phyloP scores from a whole-genome alignment of 2,113 vertebrate genomes.

The Galemys pyrenaicus region DNA sequence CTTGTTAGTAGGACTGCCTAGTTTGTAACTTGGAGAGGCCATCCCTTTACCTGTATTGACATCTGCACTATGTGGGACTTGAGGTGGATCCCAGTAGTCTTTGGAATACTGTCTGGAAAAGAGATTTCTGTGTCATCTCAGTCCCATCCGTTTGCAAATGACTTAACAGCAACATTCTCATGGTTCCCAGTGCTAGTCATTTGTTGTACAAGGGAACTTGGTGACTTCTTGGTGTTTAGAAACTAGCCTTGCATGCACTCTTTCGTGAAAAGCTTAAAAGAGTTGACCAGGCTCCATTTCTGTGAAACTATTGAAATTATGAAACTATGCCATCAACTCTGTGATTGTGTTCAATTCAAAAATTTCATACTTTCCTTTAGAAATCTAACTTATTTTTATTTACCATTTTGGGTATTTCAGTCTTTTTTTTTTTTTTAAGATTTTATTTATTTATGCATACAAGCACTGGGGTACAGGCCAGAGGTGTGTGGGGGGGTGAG shows the following conservation, averaged over 20 bases:
- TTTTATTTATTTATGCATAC: too few species aligned
- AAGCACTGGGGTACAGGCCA: too few species aligned
- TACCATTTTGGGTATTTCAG: not conserved
- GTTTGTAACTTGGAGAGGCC: not conserved
- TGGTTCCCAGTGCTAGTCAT: not conserved
- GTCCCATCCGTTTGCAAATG: not conserved
- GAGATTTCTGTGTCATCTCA: not conserved
- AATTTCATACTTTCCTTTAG: not conserved
- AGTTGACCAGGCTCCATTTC: not conserved
- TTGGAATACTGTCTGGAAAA: not conserved
- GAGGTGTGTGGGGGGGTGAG: too few species aligned
- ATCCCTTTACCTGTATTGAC: not conserved
- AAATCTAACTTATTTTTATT: not conserved
- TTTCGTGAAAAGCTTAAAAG: not conserved
- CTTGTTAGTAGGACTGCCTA: not conserved
- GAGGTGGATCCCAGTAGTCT: not conserved
- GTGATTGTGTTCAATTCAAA: not conserved
- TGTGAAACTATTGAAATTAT: too few species aligned
- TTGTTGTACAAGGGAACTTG: not conserved
- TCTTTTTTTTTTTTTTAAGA: too few species aligned
- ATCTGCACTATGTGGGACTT: not conserved
- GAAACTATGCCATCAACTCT: not conserved
- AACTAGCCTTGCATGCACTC: not conserved
- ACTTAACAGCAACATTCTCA: not conserved
- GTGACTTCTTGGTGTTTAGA: not conserved